Evolutionary conservation across 1,140 invertebrate genomes (phyloP), one percentile per base, ranked within the genome.

Genomic region (Leptonema lineaticorne): DNA sequence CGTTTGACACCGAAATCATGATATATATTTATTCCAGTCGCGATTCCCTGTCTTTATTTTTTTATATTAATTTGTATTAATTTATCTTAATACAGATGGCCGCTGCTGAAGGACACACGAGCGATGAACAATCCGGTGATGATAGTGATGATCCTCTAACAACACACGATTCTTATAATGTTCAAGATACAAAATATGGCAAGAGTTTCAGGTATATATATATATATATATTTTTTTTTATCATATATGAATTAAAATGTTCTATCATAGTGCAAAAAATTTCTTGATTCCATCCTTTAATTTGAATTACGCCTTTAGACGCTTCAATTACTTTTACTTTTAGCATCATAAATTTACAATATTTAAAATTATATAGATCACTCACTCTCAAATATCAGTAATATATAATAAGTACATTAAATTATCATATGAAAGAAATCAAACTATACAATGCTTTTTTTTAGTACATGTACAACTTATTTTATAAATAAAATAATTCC

Each of bases 121-220:
- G 78, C 37, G 76, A 77, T 48, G 78, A 78, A 26, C 76, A 77
- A 37, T 78, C 83, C 7, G 82, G 82, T 16, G 81, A 84, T 76
- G 85, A 85, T 48, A 84, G 79, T 70, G 85, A 84, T 69, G 85
- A 84, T 66, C 81, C 86, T 3, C 81, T 88, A 48, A 85, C 85
- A 1, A 75, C 76, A n/a, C 82, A 81, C 59, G 87, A 85, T 70
- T 67, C 71, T 45, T 53, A 53, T 22, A 53, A 53, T 26, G 68
- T 69, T 26, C 65, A 72, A 26, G 89, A 91, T 73, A 92, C 89
- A 18, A 88, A 88, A 76, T 91, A 92, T 83, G 85, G 85, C 24
- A 92, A 92, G 78, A 93, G 91, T 77, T 92, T 88, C 78, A 84
- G 86, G 87, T 88, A 75, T 11, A 22, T 26, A 56, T 56, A 6